Base-by-base conservation (phyloP, 2,888 invertebrate species). In the Plutella xylostella region DNA sequence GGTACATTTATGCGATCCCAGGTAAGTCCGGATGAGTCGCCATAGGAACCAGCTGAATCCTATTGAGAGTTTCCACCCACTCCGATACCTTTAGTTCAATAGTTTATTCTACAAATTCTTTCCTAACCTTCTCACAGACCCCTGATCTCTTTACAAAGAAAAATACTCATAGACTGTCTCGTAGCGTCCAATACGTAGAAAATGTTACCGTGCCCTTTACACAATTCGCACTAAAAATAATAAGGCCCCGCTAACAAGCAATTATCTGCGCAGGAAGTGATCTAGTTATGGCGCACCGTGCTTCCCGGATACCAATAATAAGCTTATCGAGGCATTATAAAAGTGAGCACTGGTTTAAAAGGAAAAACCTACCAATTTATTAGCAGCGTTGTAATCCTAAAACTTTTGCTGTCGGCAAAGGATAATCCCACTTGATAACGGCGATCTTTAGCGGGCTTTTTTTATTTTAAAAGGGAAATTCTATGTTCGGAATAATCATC, bases 401-500 rank as follows among this genome's bases (percentile, higher is more conserved):
- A n/a, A n/a, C n/a, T n/a, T n/a, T n/a, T n/a, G n/a, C n/a, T n/a
- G n/a, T n/a, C n/a, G n/a, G n/a, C n/a, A n/a, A 46, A 51, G 48
- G 52, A 52, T 60, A 57, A 59, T 57, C 56, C 55, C 41, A 52
- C 51, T 55, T 53, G 52, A 57, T 55, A 55, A 37, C 19, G 19
- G 2, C 22, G 39, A 6, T n/a, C 30, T 31, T 33, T 17, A 34
- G 15, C 15, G n/a, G n/a, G n/a, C n/a, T n/a, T n/a, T n/a, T n/a
- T n/a, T n/a, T n/a, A n/a, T 33, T 57, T 58, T 53, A 61, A 60
- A 58, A 58, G 58, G 60, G 63, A 33, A 33, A 33, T 33, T n/a
- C n/a, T n/a, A n/a, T n/a, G n/a, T 61, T 64, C 55, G 65, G 68
- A 76, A 68, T 71, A 78, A 78, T 74, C 66, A 68, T 71, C 62